phyloP scores from a whole-genome alignment of 2,113 vertebrate genomes.

The Boulengeromyrus knoepffleri region DNA sequence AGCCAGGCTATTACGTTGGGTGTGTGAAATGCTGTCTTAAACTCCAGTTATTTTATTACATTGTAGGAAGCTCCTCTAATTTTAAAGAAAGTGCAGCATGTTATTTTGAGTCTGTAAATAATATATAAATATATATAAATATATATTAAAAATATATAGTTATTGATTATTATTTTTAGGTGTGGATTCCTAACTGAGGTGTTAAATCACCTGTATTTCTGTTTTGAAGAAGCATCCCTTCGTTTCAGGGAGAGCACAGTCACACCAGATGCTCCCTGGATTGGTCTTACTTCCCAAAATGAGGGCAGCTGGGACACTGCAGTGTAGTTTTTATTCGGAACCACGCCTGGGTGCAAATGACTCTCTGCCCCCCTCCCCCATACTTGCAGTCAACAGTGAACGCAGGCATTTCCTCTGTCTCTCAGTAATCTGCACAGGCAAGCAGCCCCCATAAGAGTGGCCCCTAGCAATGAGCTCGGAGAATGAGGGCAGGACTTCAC shows the following conservation, averaged over 20 bases:
- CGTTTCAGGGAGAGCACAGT: slow-evolving; percentile 83
- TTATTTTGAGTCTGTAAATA: slow-evolving; percentile 95
- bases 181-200: slow-evolving; percentile 78
- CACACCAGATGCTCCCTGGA: slow-evolving; percentile 69
- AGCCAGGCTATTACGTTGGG: slow-evolving; percentile 67
- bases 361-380: background rate
- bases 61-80: slow-evolving; percentile 80
- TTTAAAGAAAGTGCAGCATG: slow-evolving; percentile 79
- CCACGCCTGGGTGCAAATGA: background rate
- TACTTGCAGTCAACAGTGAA: background rate
- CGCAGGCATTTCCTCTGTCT: background rate
- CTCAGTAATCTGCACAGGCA: background rate
- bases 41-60: slow-evolving; percentile 86
- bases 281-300: slow-evolving; percentile 45
- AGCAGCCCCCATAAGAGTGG: background rate
- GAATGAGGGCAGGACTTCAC: background rate
- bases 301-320: background rate
- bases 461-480: background rate
- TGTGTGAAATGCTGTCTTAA: slow-evolving; percentile 79
- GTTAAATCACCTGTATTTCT: slow-evolving; percentile 85
- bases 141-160: slow-evolving; percentile 58
- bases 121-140: slow-evolving; percentile 72
- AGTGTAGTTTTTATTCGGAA: background rate
- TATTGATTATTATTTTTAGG: slow-evolving; percentile 69
- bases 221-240: slow-evolving; percentile 89